Evolutionary conservation across 2,113 vertebrate species (phyloP), one percentile per base, ranked within the genome.

Genomic region (human (Homo sapiens)): DNA sequence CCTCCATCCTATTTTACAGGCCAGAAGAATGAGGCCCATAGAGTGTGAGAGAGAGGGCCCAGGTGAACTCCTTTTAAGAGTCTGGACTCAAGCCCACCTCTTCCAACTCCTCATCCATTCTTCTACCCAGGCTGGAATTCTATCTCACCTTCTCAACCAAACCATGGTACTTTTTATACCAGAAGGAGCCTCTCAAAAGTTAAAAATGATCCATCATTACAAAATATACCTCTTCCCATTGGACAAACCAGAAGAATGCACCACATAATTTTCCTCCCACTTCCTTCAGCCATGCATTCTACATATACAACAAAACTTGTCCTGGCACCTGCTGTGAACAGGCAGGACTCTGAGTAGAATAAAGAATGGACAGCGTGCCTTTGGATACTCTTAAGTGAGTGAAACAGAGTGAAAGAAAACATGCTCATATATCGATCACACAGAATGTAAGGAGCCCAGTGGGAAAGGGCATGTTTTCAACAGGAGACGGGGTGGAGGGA

Each of bases 401-500:
- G 10, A 66, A 59, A 30, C 9, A 0, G 13, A 52, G 35, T 48
- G 27, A 94, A 92, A 92, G 70, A 45, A 88, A 92, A 23, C 4
- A 14, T 18, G 16, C 55, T 32, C 45, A 8, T 18, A 3, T 12
- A 61, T 61, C 1, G 7, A 73, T 43, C 90, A 70, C 59, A 89
- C 0, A 0, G 45, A 72, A 76, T 0, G 2, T 30, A 55, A 30
- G 23, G 27, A 38, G 32, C n/a, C 14, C 6, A 35, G 1, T 3
- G 18, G 83, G 73, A 83, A 84, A 78, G 38, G 13, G n/a, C n/a
- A 55, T 35, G 32, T 48, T 50, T 83, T 40, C 25, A 59, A 55
- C 8, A 72, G 75, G 40, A 61, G 35, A 55, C 52, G 8, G 35
- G 3, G 35, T 45, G 16, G 52, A 89, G 1, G 14, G 12, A 89